A percentile compares a stretch with the other conserved stretches of the same genome.
These are phyloP conservation scores for Dioctria rufipes DNA, from an alignment of 2,888 invertebrate genomes.

Conservation along the genomic window DNA sequence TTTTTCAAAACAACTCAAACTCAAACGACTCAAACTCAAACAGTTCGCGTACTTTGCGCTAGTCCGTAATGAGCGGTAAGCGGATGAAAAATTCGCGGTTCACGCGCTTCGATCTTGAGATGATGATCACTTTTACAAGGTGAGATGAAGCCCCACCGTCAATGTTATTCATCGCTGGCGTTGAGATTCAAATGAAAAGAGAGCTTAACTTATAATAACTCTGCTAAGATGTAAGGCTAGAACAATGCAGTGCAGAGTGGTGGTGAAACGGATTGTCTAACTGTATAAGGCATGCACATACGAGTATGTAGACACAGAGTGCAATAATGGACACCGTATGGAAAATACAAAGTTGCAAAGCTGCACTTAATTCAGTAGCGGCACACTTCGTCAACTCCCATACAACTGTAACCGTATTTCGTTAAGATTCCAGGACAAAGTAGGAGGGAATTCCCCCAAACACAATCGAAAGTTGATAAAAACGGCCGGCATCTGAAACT, in stretches of 20 bases:
- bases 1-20: constrained; percentile 19
- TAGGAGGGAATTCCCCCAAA: constrained; percentile 28
- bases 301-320: background rate
- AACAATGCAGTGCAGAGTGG: background rate
- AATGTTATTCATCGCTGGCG: constrained; percentile 19
- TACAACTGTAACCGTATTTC: constrained; percentile 3
- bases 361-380: background rate
- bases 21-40: too few relatives aligned
- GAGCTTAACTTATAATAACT: constrained; percentile 26
- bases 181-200: constrained; percentile 29
- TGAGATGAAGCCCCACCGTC: constrained; percentile 2
- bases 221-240: background rate
- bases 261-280: constrained; percentile 21
- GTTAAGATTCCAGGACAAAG: background rate
- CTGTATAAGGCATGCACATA: constrained; percentile 2
- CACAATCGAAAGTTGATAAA: constrained; percentile 5
- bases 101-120: constrained; percentile 21
- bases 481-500: constrained; percentile 25
- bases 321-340: background rate
- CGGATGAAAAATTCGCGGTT: constrained; percentile 44
- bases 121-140: constrained; percentile 1
- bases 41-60: constrained; percentile 7
- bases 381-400: constrained; percentile 5
- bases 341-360: too few relatives aligned
- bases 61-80: constrained; percentile 47